Base-by-base conservation (phyloP, 2,888 invertebrate genomes). In the Drepanosiphum platanoidis region DNA sequence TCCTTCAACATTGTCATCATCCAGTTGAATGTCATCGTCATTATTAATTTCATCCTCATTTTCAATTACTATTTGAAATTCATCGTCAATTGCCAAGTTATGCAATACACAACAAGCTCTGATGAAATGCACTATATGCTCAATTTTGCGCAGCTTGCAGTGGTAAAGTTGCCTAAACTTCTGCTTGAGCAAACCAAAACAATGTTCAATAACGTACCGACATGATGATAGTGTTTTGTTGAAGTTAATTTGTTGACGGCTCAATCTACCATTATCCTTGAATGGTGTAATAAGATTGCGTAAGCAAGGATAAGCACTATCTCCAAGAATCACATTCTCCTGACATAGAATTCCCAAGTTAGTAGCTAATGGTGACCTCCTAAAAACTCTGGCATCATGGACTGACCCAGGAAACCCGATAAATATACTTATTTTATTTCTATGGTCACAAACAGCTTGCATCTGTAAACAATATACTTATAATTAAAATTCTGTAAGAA, bases 41-140 rank as follows among this genome's bases (percentile, higher is more conserved):
- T 74, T 52, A 74, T 74, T 72, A 72, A 72, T 46, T 74, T 32
- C 46, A 74, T 74, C 74, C 11, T 74, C 52, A 74, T 13, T 3
- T 74, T 74, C 74, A 52, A 18, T 27, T 18, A 74, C 46, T 3
- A 74, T 74, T 22, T 75, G 74, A 27, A 75, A 75, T 39, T 74
- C 61, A 58, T 75, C 74, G 18, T 75, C 66, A 58, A 75, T 75
- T 8, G 64, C 75, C 64, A 84, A 75, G n/a, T 75, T 84, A 18
- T 84, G 83, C 36, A 84, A 46, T 30, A 84, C 46, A 75, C 83
- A 84, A 18, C 58, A 84, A 32, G 83, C 74, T 42, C 75, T 61
- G 5, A 84, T 75, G 30, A 84, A 74, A 75, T 84, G 30, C 22
- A 52, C 75, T 42, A 58, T 36, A 32, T 75, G 39, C 1, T 64